Conservation (phyloP, 1,140 invertebrate genomes). For the Drepana arcuata region DNA sequence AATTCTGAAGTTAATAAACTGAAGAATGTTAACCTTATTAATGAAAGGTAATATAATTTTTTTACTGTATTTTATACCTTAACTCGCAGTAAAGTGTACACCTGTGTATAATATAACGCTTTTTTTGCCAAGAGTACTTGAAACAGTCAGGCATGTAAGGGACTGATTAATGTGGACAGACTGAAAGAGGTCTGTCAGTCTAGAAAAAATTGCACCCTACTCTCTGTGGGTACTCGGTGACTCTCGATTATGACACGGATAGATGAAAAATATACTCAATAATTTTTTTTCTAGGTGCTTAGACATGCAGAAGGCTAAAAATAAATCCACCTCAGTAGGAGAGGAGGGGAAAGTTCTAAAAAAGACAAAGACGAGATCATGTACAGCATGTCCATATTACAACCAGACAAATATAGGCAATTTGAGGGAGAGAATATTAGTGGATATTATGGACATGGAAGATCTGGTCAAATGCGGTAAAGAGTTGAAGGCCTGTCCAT, state of each 20-base stretch:
- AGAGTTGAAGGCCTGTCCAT: constrained; percentile 87
- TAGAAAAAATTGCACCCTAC: too few species aligned
- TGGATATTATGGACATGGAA: constrained; percentile 90
- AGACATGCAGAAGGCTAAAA: constrained; percentile 86
- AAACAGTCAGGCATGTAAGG: too few species aligned
- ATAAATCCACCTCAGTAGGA: constrained; percentile 71
- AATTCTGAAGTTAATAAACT: constrained; percentile 86
- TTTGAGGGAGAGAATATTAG: constrained; percentile 77
- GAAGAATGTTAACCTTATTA: constrained; percentile 87
- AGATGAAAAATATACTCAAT: too few species aligned
- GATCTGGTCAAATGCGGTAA: constrained; percentile 83
- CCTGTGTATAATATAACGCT: too few species aligned
- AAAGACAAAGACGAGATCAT: constrained; percentile 71
- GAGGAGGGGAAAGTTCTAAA: constrained; percentile 77
- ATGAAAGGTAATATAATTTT: constrained; percentile 80
- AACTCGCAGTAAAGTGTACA: too few species aligned
- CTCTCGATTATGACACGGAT: too few species aligned
- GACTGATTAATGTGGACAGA: too few species aligned
- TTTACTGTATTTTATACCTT: too few species aligned
- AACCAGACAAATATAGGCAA: constrained; percentile 77
- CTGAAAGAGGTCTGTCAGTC: too few species aligned
- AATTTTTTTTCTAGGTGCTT: constrained; percentile 79
- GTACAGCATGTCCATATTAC: constrained; percentile 79
- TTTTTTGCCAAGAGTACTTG: too few species aligned
- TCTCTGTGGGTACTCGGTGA: too few species aligned